A percentile compares a stretch with the other conserved stretches of the same genome.
phyloP scores from a whole-genome alignment of 2,797 vertebrate genomes.

The Thunnus albacares region DNA sequence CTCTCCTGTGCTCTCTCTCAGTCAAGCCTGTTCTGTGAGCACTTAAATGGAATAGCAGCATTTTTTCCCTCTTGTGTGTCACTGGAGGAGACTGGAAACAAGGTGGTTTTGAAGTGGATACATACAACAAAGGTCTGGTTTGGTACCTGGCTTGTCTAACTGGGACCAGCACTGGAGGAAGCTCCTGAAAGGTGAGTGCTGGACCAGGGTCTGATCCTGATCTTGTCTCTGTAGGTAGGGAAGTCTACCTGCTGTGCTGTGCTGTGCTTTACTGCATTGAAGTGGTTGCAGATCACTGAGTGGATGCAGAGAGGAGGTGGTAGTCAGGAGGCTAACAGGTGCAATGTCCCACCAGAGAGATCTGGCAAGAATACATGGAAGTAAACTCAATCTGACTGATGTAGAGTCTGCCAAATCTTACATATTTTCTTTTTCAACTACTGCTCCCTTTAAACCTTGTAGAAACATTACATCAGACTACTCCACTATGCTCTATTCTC shows the following conservation, averaged over 20 bases:
- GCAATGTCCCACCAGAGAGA: constrained; percentile 71
- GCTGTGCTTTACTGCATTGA: constrained; percentile 1
- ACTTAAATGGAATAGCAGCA: constrained; percentile 80
- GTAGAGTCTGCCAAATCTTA: background rate
- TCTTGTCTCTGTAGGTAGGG: constrained; percentile 12
- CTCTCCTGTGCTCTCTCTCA: constrained; percentile 69
- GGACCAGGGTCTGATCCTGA: constrained; percentile 13
- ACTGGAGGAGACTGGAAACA: constrained; percentile 65
- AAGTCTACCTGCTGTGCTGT: constrained; percentile 48
- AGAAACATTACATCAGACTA: constrained; percentile 6
- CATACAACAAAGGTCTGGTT: constrained; percentile 27
- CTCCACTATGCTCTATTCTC: background rate
- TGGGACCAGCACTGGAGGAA: constrained; percentile 36
- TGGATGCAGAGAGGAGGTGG: constrained; percentile 57
- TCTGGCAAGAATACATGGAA: constrained; percentile 29
- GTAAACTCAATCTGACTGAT: constrained; percentile 35
- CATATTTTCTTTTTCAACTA: background rate
- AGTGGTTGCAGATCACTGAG: constrained; percentile 4
- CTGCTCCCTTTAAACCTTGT: constrained; percentile 23
- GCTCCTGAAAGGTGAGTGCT: constrained; percentile 72
- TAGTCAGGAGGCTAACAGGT: constrained; percentile 79
- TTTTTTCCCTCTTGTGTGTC: constrained; percentile 59
- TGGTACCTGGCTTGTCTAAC: constrained; percentile 22
- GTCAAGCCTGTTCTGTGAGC: constrained; percentile 76
- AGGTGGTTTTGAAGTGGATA: constrained; percentile 32